Evolutionary conservation across 2,113 vertebrate species (phyloP), one percentile per base, ranked within the genome.

Genomic region (Etheostoma spectabile): DNA sequence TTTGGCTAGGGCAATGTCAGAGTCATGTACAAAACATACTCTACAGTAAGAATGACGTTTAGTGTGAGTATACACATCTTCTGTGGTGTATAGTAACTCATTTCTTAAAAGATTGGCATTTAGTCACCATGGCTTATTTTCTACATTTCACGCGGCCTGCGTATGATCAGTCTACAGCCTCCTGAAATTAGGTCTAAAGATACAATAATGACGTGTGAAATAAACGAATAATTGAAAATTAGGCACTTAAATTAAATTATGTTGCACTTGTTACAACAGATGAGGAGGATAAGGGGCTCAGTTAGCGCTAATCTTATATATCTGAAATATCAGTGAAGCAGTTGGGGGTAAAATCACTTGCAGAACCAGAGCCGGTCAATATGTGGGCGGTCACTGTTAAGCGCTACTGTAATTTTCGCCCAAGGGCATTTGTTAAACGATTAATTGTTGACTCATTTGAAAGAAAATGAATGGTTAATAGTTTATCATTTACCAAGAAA

Each of bases 281-380:
- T 22, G 12, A 78, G 35, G 45, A 75, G 49, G 56, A 60, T 46
- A 56, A 56, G 13, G 8, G 10, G 27, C 19, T 46, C 5, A 4
- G 24, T 69, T 74, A 60, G 8, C 19, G 56, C 62, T 57, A 38
- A 72, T 45, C 46, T 42, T 42, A 42, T 42, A 42, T 42, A 42
- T 11, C 38, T 42, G 38, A 42, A 42, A 42, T 42, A 11, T 11
- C 38, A 42, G 10, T 42, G 38, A 42, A 42, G 38, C 38, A 11
- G 10, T 42, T 11, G 10, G 0, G 38, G 10, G 8, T 11, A 42
- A 42, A 42, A 11, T 42, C 38, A 42, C 38, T 42, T 42, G 2
- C 38, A 11, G 38, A 42, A 42, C 38, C 38, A 42, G 38, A 42
- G 38, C 10, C 38, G 10, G 38, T 42, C 38, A 42, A 42, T 42